Evolutionary conservation across 2,113 vertebrate genomes (phyloP), one percentile per base, ranked within the genome.

Genomic region (Elachura formosa): DNA sequence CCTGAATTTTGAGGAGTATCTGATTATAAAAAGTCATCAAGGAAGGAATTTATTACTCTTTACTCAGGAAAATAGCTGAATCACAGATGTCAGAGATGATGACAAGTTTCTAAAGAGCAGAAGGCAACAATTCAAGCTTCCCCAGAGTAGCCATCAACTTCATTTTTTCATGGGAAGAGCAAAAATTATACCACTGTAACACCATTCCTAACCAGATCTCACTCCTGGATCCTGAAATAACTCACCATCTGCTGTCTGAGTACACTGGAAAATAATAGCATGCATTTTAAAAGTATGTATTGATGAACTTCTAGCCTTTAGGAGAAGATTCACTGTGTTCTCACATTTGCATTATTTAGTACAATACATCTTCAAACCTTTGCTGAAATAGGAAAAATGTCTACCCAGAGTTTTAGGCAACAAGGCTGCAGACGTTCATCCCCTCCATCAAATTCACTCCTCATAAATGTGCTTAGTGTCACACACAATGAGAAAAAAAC

Each of bases 391-490:
- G 45, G 28, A 48, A 48, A 25, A 26, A 55, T 17, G 14, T 12
- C 67, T 48, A 33, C 14, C 10, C 36, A 49, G 31, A 64, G 25
- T 2, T 62, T 25, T 8, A 45, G 34, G 25, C 13, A 41, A 36
- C 20, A 22, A 64, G 52, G 14, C 36, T 86, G 40, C 31, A 83
- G 25, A 61, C 8, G 16, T 69, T 34, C n/a, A 54, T 10, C 7
- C 17, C 24, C n/a, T 31, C 18, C 28, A 33, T 29, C 11, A 33
- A 41, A 46, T 10, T 46, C 19, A 22, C 6, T 34, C 75, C n/a
- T 68, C 4, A 4, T 26, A 33, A 71, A 43, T 0, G 1, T 11
- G 15, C 18, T 52, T 20, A 40, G 26, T 5, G 3, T 38, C 56
- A 45, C 33, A 66, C 1, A 17, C 11, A 23, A n/a, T 18, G 12